A percentile compares a stretch with the other conserved stretches of the same genome.
These are phyloP conservation scores for Ceratothoa steindachneri DNA, from an alignment of 2,888 invertebrate species.

Conservation along the genomic window DNA sequence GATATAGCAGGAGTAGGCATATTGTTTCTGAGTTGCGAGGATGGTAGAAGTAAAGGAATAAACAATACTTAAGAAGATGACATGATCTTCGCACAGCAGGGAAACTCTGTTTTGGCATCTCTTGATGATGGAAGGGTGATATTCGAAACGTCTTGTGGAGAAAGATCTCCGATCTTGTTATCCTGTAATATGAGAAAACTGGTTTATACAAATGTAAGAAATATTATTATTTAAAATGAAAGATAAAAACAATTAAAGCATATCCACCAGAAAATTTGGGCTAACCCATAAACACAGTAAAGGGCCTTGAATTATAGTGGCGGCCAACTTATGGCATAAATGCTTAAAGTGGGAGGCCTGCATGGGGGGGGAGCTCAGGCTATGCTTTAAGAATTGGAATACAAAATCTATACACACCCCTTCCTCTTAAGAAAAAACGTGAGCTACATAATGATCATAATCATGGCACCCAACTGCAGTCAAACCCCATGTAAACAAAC, in stretches of 20 bases:
- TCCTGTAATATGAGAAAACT: conserved; percentile 30
- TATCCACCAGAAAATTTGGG: background rate
- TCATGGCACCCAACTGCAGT: no score
- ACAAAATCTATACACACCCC: no score
- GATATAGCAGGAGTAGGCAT: no score
- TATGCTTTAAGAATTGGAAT: no score
- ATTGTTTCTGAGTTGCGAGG: no score
- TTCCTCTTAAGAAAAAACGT: no score
- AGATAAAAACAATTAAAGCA: background rate
- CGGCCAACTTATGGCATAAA: no score
- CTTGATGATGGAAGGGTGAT: conserved; percentile 41
- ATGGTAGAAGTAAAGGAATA: background rate
- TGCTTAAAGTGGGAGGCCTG: no score
- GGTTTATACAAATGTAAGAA: background rate
- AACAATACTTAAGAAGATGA: background rate
- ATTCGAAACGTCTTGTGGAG: conserved; percentile 42
- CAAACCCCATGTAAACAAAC: no score
- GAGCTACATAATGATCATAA: no score
- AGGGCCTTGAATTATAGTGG: no score
- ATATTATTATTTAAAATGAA: background rate
- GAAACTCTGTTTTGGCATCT: conserved; percentile 14
- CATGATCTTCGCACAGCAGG: background rate
- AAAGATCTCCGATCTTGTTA: conserved; percentile 44
- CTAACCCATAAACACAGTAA: background rate
- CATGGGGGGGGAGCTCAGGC: no score